A percentile compares a stretch with the other conserved stretches of the same genome.
Conservation (phyloP, 2,797 vertebrate species). For the Sylvia borin region DNA sequence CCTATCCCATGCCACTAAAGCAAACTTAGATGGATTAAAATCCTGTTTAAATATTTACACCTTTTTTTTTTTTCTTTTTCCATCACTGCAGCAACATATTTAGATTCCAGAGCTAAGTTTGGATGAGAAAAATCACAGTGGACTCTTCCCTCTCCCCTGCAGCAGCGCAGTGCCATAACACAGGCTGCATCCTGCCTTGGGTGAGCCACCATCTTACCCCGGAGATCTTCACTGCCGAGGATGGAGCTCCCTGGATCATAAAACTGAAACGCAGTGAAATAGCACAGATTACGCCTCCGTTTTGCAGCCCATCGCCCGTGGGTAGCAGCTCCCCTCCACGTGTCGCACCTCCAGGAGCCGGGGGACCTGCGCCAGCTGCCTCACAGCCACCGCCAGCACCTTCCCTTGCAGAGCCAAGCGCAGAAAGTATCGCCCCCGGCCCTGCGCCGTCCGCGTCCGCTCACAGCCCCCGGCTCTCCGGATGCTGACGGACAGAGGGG, state of each 20-base stretch:
- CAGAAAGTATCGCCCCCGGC: conserved; percentile 83
- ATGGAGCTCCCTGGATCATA: conserved; percentile 78
- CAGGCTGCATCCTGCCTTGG: neutral
- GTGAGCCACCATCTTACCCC: conserved; percentile 68
- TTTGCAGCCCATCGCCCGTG: rapidly evolving
- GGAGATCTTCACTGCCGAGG: conserved; percentile 80
- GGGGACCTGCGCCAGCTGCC: conserved; percentile 76
- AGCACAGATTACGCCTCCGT: rapidly evolving
- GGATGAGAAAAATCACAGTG: neutral
- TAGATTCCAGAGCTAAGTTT: neutral
- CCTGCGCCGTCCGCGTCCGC: conserved; percentile 66
- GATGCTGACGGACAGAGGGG: neutral
- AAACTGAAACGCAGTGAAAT: conserved; percentile 73
- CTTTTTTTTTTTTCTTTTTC: neutral
- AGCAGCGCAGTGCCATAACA: neutral
- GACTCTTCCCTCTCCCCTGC: neutral
- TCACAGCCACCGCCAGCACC: conserved; percentile 75
- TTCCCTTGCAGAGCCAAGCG: conserved; percentile 80
- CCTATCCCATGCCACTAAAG: neutral
- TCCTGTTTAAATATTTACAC: neutral
- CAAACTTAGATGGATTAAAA: neutral
- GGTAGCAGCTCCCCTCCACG: rapidly evolving
- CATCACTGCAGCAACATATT: neutral
- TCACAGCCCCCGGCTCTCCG: neutral
- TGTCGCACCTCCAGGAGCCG: conserved; percentile 74